Percentiles rank a stretch among this genome's conserved stretches.
These are phyloP conservation scores for Gerris lacustris DNA, from an alignment of 2,888 invertebrate genomes.

Conservation along the genomic window DNA sequence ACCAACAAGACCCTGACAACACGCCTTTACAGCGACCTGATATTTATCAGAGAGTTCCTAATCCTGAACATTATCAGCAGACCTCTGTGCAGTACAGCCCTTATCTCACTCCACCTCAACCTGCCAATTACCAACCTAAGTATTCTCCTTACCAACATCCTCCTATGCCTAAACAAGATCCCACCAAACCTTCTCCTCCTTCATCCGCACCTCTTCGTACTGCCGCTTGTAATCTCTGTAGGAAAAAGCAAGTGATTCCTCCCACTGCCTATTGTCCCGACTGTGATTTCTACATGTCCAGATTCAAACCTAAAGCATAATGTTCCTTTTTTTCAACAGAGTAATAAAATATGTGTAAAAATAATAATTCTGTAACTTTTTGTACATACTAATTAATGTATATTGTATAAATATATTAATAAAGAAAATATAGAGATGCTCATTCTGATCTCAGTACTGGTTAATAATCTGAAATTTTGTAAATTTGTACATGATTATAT, in stretches of 20 bases:
- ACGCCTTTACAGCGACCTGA: slow-evolving; percentile 19
- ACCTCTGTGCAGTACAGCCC: slow-evolving; percentile 26
- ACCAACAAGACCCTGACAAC: slow-evolving; percentile 28
- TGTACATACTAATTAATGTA: too few species aligned
- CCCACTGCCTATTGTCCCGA: slow-evolving; percentile 76
- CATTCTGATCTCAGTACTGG: neutral
- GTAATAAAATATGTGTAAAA: neutral
- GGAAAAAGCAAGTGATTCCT: slow-evolving; percentile 66
- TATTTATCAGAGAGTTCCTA: slow-evolving; percentile 29
- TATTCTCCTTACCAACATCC: slow-evolving; percentile 52
- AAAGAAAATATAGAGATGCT: neutral
- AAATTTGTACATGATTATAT: neutral
- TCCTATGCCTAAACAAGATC: slow-evolving; percentile 42
- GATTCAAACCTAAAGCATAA: slow-evolving; percentile 52
- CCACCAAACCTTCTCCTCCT: slow-evolving; percentile 17
- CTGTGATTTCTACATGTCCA: slow-evolving; percentile 85
- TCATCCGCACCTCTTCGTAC: slow-evolving; percentile 42
- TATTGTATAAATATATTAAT: neutral
- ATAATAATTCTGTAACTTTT: too few species aligned
- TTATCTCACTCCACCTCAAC: slow-evolving; percentile 10
- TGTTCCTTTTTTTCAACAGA: slow-evolving; percentile 11
- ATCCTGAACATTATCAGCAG: slow-evolving; percentile 30
- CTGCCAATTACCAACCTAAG: slow-evolving; percentile 15
- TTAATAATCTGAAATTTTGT: too few species aligned
- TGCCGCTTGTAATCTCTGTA: slow-evolving; percentile 70